A percentile compares a stretch with the other conserved stretches of the same genome.
These are phyloP conservation scores for Pipistrellus kuhlii DNA, from an alignment of 2,797 vertebrate genomes.

Conservation along the genomic window DNA sequence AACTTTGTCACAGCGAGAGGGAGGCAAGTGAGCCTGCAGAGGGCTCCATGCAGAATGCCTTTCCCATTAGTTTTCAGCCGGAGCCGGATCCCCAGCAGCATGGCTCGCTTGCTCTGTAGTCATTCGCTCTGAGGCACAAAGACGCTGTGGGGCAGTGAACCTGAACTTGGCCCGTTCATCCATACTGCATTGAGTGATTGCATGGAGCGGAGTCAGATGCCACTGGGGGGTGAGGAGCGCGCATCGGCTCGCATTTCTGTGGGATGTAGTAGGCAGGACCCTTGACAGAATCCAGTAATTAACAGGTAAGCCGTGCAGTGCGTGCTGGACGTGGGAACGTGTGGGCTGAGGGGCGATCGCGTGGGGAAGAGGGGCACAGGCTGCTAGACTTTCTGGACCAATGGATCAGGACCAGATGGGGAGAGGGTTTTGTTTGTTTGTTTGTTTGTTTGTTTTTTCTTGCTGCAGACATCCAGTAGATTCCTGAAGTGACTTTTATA, in stretches of 20 bases:
- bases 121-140: slow-evolving; percentile 68
- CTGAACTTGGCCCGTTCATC: slow-evolving; percentile 82
- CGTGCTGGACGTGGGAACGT: not conserved
- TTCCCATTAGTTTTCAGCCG: slow-evolving; percentile 61
- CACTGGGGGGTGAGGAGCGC: slow-evolving; percentile 75
- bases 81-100: not conserved
- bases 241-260: slow-evolving; percentile 74
- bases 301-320: slow-evolving; percentile 78
- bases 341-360: not conserved
- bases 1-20: slow-evolving; percentile 73
- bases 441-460: not conserved
- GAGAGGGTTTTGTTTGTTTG: not conserved
- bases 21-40: slow-evolving; percentile 52
- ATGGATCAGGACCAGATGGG: not conserved
- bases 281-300: slow-evolving; percentile 70
- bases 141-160: slow-evolving; percentile 71
- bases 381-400: slow-evolving; percentile 15
- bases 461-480: not conserved
- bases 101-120: slow-evolving; percentile 27
- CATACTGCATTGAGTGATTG: slow-evolving; percentile 72
- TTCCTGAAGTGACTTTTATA: slow-evolving; percentile 9
- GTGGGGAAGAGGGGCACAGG: not conserved
- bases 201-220: slow-evolving; percentile 79
- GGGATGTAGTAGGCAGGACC: slow-evolving; percentile 75
- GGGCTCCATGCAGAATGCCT: slow-evolving; percentile 53